Conservation (phyloP, 2,888 invertebrate genomes). For the Leptothorax acervorum region DNA sequence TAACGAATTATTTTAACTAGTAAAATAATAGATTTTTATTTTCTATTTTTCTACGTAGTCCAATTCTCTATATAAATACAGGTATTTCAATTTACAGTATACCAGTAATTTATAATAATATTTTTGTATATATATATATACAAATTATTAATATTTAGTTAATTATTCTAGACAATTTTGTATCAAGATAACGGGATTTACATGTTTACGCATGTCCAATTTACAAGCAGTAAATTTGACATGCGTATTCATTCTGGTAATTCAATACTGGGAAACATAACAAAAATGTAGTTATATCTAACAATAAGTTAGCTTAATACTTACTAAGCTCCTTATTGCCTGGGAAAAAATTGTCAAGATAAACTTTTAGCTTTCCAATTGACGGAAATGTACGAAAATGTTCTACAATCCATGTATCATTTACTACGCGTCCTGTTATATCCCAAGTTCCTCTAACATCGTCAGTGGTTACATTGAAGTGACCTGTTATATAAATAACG, state of each 20-base stretch:
- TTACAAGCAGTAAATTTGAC: not conserved
- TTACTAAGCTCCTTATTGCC: not conserved
- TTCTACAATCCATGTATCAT: conserved; percentile 42
- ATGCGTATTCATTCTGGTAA: not conserved
- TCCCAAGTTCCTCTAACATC: not conserved
- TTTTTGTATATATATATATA: not conserved
- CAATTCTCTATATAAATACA: not conserved
- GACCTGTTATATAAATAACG: conserved; percentile 6
- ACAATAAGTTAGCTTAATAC: not conserved
- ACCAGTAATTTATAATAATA: not conserved
- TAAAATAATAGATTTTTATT: not conserved
- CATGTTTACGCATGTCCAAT: not conserved
- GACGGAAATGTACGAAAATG: not conserved
- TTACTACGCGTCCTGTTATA: not conserved
- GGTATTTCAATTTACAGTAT: not conserved
- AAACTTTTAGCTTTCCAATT: not conserved
- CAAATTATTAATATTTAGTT: not conserved
- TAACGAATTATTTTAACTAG: not conserved
- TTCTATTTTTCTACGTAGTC: not conserved
- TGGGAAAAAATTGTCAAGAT: not conserved
- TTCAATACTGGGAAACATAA: not conserved
- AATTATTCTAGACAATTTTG: not conserved
- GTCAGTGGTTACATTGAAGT: not conserved
- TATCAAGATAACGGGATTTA: not conserved
- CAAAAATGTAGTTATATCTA: not conserved